Evolutionary conservation across 2,113 vertebrate genomes (phyloP).

Genomic region (Gila orcuttii): DNA sequence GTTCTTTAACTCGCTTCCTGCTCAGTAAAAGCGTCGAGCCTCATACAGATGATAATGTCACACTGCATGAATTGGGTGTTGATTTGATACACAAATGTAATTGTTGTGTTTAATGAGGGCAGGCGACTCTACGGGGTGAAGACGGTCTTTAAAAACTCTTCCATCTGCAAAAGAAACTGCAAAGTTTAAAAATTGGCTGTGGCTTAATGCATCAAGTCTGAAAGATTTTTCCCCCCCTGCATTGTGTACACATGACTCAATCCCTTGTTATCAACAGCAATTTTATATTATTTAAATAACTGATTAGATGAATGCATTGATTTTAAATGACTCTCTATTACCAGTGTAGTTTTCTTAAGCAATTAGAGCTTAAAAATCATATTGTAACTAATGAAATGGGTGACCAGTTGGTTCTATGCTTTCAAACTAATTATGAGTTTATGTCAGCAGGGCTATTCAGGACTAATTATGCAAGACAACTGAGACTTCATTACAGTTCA

Average conservation of each 20-base stretch:
- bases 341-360: slow-evolving; percentile 7
- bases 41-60: slow-evolving; percentile 49
- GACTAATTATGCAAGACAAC: slow-evolving; percentile 47
- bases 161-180: slow-evolving; percentile 7
- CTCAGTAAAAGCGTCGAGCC: slow-evolving; percentile 47
- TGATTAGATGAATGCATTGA: not conserved
- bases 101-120: slow-evolving; percentile 54
- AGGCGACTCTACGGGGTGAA: slow-evolving; percentile 33
- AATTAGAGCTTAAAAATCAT: not conserved
- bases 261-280: not conserved
- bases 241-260: not conserved
- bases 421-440: slow-evolving; percentile 21
- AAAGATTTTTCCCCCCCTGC: not conserved
- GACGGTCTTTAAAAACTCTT: slow-evolving; percentile 12
- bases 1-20: slow-evolving; percentile 64
- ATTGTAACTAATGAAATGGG: not conserved
- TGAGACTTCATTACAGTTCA: slow-evolving; percentile 30
- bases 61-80: slow-evolving; percentile 44
- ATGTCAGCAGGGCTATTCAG: slow-evolving; percentile 2
- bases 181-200: not conserved
- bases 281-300: not conserved
- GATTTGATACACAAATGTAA: slow-evolving; percentile 51
- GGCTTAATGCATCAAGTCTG: not conserved
- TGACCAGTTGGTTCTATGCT: slow-evolving; percentile 25
- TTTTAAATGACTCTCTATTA: not conserved